phyloP scores from a whole-genome alignment of 2,888 invertebrate species.

The Mythimna albipuncta region DNA sequence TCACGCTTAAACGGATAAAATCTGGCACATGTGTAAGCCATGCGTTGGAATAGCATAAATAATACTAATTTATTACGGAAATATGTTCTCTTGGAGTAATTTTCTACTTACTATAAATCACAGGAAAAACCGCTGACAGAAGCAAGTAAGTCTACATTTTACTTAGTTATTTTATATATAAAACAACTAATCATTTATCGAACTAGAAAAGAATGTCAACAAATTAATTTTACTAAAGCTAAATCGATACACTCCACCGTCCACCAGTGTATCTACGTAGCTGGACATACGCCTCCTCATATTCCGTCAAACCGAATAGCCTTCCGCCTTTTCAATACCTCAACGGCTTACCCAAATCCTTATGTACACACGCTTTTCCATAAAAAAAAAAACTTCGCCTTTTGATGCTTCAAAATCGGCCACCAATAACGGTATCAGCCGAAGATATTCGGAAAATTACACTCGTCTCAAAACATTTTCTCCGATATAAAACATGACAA shows the following conservation, averaged over 20 bases:
- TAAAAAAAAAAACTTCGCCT: slow-evolving; percentile 38
- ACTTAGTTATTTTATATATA: background rate
- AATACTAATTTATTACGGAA: too few relatives aligned
- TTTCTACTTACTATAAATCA: too few relatives aligned
- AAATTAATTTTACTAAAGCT: slow-evolving; percentile 29
- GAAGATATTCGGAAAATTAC: slow-evolving; percentile 43
- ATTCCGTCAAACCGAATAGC: slow-evolving; percentile 30
- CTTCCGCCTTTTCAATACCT: slow-evolving; percentile 42
- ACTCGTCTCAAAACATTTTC: slow-evolving; percentile 37
- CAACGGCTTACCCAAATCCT: slow-evolving; percentile 46
- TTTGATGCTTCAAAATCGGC: slow-evolving; percentile 46
- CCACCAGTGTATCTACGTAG: slow-evolving; percentile 6
- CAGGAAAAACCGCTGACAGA: too few relatives aligned
- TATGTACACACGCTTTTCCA: slow-evolving; percentile 30
- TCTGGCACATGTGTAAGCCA: too few relatives aligned
- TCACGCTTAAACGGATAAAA: too few relatives aligned
- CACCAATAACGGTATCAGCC: slow-evolving; percentile 28
- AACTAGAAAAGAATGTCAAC: slow-evolving; percentile 1
- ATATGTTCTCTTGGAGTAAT: too few relatives aligned
- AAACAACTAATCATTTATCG: background rate
- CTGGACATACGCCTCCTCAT: slow-evolving; percentile 9
- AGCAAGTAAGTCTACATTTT: too few relatives aligned
- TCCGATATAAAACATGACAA: slow-evolving; percentile 56
- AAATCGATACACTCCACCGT: background rate
- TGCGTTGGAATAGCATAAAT: too few relatives aligned